Evolutionary conservation across 2,888 invertebrate species (phyloP).

Genomic region (Aleiodes leptofemur): DNA sequence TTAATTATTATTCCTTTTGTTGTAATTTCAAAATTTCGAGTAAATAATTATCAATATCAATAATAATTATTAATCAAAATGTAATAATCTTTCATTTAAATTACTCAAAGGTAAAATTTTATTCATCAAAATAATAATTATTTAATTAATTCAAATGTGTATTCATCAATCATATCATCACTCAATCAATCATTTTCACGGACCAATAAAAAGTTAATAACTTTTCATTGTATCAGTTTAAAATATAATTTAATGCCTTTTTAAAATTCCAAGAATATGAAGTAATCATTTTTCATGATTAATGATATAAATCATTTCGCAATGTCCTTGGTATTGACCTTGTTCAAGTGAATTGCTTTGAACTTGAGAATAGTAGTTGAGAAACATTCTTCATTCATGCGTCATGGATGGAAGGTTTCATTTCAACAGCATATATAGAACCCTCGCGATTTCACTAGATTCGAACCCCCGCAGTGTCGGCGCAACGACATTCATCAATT

Average conservation of each 20-base stretch:
- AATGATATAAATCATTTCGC: not conserved
- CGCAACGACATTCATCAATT: conserved; percentile 32
- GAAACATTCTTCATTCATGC: conserved; percentile 29
- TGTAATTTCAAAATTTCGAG: not conserved
- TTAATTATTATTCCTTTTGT: conserved; percentile 10
- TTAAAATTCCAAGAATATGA: not conserved
- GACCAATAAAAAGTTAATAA: not conserved
- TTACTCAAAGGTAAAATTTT: not conserved
- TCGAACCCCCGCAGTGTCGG: conserved; percentile 8
- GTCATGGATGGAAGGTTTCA: not conserved
- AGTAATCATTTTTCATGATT: not conserved
- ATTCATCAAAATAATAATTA: not conserved
- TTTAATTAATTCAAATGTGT: not conserved
- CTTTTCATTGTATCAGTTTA: conserved; percentile 13
- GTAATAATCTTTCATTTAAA: not conserved
- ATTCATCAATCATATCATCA: conserved; percentile 21
- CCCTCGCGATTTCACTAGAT: conserved; percentile 9
- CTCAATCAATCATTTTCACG: not conserved
- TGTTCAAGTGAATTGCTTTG: not conserved
- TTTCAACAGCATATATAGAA: not conserved
- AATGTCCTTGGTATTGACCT: not conserved
- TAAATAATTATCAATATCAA: conserved; percentile 1
- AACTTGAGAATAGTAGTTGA: not conserved
- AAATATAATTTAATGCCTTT: conserved; percentile 18
- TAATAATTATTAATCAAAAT: not conserved